A percentile compares a stretch with the other conserved stretches of the same genome.
phyloP scores from a whole-genome alignment of 2,888 invertebrate genomes.

The Dendrolimus pini region DNA sequence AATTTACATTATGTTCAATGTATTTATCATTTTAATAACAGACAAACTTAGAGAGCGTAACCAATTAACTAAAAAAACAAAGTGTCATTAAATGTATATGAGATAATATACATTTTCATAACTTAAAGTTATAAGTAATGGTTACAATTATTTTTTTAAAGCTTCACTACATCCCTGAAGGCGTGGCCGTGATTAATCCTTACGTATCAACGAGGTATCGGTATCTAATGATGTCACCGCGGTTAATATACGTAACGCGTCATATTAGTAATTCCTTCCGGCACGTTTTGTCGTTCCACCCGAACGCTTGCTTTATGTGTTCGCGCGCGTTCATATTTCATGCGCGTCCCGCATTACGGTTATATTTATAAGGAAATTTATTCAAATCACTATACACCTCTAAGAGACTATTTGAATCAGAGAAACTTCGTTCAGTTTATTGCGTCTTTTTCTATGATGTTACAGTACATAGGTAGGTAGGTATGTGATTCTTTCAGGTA shows the following conservation, averaged over 20 bases:
- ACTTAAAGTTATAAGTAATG: too few species aligned
- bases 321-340: slow-evolving; percentile 13
- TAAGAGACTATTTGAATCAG: slow-evolving; percentile 3
- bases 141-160: too few species aligned
- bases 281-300: slow-evolving; percentile 18
- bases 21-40: too few species aligned
- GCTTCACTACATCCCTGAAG: neutral
- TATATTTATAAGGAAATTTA: slow-evolving; percentile 20
- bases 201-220: neutral
- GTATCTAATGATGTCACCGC: neutral
- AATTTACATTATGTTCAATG: too few species aligned
- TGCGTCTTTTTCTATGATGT: too few species aligned
- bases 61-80: too few species aligned
- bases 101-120: too few species aligned
- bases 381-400: slow-evolving; percentile 14
- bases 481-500: too few species aligned
- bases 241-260: slow-evolving; percentile 21
- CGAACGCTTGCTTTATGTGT: slow-evolving; percentile 19
- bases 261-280: slow-evolving; percentile 25
- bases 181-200: neutral
- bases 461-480: too few species aligned
- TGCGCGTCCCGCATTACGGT: slow-evolving; percentile 17
- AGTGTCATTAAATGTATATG: too few species aligned
- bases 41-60: too few species aligned
- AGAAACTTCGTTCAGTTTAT: neutral